Evolutionary conservation across 2,113 vertebrate genomes (phyloP).

Genomic region (Hippocampus mohnikei): DNA sequence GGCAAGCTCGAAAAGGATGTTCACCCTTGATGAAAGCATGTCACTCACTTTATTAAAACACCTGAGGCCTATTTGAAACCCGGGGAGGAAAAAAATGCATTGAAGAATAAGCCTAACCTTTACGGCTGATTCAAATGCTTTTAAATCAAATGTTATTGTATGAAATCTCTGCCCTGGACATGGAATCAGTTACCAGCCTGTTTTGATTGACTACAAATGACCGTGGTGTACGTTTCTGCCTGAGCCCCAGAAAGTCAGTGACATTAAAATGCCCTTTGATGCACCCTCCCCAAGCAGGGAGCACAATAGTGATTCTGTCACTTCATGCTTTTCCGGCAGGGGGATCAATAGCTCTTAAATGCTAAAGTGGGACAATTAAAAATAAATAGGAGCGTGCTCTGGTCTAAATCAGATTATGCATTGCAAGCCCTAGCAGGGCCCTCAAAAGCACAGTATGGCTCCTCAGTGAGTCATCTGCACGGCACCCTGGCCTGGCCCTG

Average conservation of each 20-base stretch:
- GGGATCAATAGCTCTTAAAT: constrained; percentile 99
- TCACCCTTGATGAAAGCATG: too few relatives aligned
- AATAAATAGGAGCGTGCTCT: constrained; percentile 79
- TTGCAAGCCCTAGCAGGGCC: constrained; percentile 71
- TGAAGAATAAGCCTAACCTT: too few relatives aligned
- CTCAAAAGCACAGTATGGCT: constrained; percentile 80
- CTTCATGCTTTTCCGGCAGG: constrained; percentile 89
- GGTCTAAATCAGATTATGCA: constrained; percentile 79
- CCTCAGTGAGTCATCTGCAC: constrained; percentile 70
- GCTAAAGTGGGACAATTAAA: constrained; percentile 99
- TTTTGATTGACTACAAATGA: constrained; percentile 97
- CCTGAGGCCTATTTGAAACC: too few relatives aligned
- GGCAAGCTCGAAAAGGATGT: too few relatives aligned
- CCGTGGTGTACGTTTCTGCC: constrained; percentile 88
- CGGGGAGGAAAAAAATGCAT: too few relatives aligned
- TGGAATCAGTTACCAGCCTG: constrained; percentile 88
- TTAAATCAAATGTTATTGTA: constrained; percentile 83
- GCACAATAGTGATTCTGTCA: constrained; percentile 97
- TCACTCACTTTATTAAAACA: too few relatives aligned
- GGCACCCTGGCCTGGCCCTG: constrained; percentile 67
- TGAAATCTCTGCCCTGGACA: constrained; percentile 84
- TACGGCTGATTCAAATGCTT: constrained; percentile 53
- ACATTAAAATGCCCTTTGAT: constrained; percentile 99
- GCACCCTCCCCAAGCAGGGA: constrained; percentile 95
- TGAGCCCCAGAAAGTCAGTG: constrained; percentile 91